Evolutionary conservation across 1,140 invertebrate species (phyloP), one percentile per base, ranked within the genome.

Genomic region (Anoplolepis gracilipes): DNA sequence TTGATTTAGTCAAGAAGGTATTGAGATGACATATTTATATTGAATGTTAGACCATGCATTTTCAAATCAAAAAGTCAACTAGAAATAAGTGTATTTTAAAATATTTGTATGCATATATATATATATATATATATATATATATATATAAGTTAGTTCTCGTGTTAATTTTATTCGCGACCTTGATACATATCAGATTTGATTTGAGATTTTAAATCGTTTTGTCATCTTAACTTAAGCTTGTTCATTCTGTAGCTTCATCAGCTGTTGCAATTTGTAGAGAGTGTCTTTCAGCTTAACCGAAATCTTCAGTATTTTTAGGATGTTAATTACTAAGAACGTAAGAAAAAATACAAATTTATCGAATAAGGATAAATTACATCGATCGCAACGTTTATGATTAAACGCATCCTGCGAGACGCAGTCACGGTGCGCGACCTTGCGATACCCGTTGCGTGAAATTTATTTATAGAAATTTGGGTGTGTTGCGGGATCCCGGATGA

Each of bases 381-480:
- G 59, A n/a, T 11, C 6, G 28, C 46, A 70, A 70, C 46, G 28
- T 49, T 76, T 76, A 42, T n/a, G n/a, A n/a, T 76, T 76, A 76
- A 76, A 76, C 4, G 10, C 39, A 77, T 62, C 75, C 59, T 77
- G 72, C 30, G n/a, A 55, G 64, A 28, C 5, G 25, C 57, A 33
- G 57, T 30, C 73, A 76, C 59, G 64, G 57, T 33, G 57, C 22
- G 33, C 33, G n/a, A 42, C 25, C 49, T 61, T 25, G 30, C 30
- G 61, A 39, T 42, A 65, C 25, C 10, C 76, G 65, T 61, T 49
- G 85, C 59, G 85, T 87, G 81, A 87, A 87, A 85, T 87, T 77
- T 70, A 87, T 85, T 84, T 72, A 72, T 72, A 84, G 79, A 70
- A 72, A 59, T 84, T 84, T 72, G n/a, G 64, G 46, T n/a, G n/a